Percentiles rank a stretch among this genome's conserved stretches.
Conservation (phyloP, 2,888 invertebrate genomes). For the Pyrrhia umbra region DNA sequence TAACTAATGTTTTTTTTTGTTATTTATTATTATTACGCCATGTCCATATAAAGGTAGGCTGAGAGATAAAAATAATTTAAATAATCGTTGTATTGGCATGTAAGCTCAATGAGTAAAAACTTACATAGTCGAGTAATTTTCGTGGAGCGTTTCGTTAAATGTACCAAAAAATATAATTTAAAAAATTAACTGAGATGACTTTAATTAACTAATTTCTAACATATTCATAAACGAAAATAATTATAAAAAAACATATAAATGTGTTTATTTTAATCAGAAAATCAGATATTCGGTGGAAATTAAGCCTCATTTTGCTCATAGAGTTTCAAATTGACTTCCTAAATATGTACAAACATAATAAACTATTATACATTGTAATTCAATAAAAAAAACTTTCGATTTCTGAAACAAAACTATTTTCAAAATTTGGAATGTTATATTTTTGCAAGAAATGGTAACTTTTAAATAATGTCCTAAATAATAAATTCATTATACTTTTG, state of each 20-base stretch:
- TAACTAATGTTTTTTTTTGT: conserved; percentile 30
- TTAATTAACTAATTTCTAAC: background rate
- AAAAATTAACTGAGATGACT: too few relatives aligned
- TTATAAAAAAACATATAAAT: too few relatives aligned
- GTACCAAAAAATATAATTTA: background rate
- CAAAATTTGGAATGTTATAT: too few relatives aligned
- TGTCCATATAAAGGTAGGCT: conserved; percentile 23
- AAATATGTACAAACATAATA: background rate
- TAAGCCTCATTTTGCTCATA: conserved; percentile 43
- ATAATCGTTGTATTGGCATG: conserved; percentile 49
- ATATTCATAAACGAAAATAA: too few relatives aligned
- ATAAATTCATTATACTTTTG: too few relatives aligned
- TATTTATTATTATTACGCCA: conserved; percentile 1
- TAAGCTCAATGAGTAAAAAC: conserved; percentile 17
- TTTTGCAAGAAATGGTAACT: too few relatives aligned
- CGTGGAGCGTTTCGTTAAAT: conserved; percentile 1
- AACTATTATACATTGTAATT: too few relatives aligned
- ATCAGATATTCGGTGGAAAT: conserved; percentile 7
- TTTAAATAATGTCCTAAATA: too few relatives aligned
- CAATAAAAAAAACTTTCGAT: too few relatives aligned
- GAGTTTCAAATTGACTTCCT: background rate
- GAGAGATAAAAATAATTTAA: conserved; percentile 33
- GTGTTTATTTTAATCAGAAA: too few relatives aligned
- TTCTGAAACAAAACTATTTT: too few relatives aligned
- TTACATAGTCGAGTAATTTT: background rate